Evolutionary conservation across 2,113 vertebrate genomes (phyloP).

Genomic region (Microcebus griseorufus): DNA sequence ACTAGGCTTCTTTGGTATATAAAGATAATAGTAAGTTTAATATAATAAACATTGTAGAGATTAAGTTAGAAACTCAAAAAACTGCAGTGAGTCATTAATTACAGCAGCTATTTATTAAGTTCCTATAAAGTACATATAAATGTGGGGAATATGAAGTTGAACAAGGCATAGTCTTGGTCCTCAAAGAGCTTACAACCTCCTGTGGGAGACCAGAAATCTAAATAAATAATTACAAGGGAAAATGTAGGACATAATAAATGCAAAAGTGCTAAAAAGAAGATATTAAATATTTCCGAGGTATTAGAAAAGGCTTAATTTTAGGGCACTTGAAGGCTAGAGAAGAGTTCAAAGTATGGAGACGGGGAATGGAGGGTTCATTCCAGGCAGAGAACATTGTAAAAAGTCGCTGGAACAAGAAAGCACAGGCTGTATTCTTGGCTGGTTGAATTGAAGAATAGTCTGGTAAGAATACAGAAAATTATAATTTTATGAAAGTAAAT

Average conservation of each 20-base stretch:
- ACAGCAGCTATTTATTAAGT: background rate
- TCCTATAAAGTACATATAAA: background rate
- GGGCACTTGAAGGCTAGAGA: background rate
- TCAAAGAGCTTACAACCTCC: background rate
- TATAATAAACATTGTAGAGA: background rate
- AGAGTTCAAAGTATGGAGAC: background rate
- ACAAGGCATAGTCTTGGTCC: background rate
- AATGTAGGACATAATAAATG: background rate
- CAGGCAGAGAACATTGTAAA: background rate
- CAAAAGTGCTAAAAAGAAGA: constrained; percentile 16
- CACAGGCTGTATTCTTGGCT: background rate
- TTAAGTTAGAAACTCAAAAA: constrained; percentile 45
- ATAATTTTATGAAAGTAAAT: background rate
- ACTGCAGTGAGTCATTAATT: background rate
- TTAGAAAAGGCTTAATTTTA: background rate
- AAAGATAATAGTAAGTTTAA: background rate
- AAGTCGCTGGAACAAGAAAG: background rate
- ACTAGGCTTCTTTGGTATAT: background rate
- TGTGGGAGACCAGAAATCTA: background rate
- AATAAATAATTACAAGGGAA: background rate
- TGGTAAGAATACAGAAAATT: constrained; percentile 11
- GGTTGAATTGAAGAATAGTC: background rate
- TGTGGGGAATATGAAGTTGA: background rate
- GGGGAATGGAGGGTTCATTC: background rate
- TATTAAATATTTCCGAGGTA: background rate